These are phyloP conservation scores for Pseudocheirus occidentalis DNA, from an alignment of 2,797 vertebrate genomes.

Conservation along the genomic window DNA sequence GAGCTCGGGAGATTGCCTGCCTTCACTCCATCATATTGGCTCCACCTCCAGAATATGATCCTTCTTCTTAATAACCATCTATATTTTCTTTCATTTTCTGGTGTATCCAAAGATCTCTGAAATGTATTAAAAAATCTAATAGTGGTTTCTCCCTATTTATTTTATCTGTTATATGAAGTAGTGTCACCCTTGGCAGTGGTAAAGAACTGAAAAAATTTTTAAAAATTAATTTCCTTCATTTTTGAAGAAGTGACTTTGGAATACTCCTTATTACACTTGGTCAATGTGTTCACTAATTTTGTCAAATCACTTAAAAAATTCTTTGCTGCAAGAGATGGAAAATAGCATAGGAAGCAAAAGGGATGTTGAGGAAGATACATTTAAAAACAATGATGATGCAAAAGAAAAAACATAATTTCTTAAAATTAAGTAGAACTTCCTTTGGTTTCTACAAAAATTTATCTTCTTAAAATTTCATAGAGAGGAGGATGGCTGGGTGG, in stretches of 20 bases:
- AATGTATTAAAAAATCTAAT: not conserved
- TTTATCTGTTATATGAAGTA: not conserved
- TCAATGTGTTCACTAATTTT: not conserved
- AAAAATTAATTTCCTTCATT: not conserved
- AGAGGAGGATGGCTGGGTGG: no score
- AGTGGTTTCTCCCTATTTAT: not conserved
- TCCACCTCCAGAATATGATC: not conserved
- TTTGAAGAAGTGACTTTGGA: not conserved
- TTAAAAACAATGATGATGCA: not conserved
- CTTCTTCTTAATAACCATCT: not conserved
- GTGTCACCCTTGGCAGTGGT: not conserved
- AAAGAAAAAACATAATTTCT: not conserved
- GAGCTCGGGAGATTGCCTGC: not conserved
- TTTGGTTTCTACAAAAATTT: not conserved
- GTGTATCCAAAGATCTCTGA: not conserved
- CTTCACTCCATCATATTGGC: not conserved
- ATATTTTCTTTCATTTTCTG: not conserved
- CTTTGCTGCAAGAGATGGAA: not conserved
- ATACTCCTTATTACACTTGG: not conserved
- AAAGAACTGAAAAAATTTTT: not conserved
- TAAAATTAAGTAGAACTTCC: not conserved
- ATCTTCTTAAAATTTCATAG: not conserved
- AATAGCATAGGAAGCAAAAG: not conserved
- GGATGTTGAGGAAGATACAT: not conserved
- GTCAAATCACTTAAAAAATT: not conserved